Conservation (phyloP, 1,140 invertebrate genomes). For the Trichonephila clavata region DNA sequence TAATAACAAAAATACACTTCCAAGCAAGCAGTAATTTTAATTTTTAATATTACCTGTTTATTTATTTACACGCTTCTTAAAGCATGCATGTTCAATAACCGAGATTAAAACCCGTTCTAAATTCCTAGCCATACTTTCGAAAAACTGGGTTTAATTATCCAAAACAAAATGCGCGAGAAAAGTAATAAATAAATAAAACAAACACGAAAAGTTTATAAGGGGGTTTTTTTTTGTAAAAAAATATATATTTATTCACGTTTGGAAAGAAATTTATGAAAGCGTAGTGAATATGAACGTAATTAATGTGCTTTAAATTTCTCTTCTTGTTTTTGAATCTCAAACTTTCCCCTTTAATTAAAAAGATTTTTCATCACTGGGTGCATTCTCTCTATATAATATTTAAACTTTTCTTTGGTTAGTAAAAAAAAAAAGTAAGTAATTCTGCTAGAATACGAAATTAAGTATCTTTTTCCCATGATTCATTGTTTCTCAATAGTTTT, state of each 20-base stretch:
- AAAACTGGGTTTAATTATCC: neutral
- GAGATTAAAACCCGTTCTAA: neutral
- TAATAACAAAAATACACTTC: no score
- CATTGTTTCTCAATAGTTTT: conserved; percentile 43
- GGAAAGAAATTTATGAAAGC: neutral
- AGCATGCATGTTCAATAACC: neutral
- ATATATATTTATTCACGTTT: neutral
- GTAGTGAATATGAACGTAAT: neutral
- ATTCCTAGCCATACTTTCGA: neutral
- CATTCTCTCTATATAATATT: neutral
- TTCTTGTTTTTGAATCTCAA: conserved; percentile 4
- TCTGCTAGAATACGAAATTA: conserved; percentile 13
- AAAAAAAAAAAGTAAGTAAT: neutral
- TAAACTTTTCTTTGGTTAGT: conserved; percentile 7
- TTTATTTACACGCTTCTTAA: no score
- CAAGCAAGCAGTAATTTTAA: neutral
- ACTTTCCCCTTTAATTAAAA: conserved; percentile 21
- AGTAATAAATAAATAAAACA: neutral
- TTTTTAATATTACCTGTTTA: neutral
- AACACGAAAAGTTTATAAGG: neutral
- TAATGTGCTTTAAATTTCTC: conserved; percentile 41
- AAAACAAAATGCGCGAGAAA: neutral
- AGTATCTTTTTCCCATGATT: conserved; percentile 25
- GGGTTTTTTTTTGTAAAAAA: neutral
- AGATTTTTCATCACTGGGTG: neutral